Evolutionary conservation across 2,797 vertebrate genomes (phyloP), one percentile per base, ranked within the genome.

Genomic region (Helicolenus hilgendorfi): DNA sequence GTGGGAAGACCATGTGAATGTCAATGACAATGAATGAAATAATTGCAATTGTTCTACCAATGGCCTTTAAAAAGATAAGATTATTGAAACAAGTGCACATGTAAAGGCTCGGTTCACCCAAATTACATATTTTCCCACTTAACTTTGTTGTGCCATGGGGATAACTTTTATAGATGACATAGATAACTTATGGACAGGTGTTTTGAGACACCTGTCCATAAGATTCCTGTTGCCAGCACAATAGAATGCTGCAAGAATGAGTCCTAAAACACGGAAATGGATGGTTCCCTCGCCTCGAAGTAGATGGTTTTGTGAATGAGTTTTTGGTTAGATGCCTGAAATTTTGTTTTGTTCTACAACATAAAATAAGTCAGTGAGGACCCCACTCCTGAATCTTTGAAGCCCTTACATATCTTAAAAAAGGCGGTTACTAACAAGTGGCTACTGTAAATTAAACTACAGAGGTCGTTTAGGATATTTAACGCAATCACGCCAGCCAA

Each of bases 1-100:
- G 18, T 36, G 85, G 11, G n/a, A 49, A 60, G 15, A 84, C 9
- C 13, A 65, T 49, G 4, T 56, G 70, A 70, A 78, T 45, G 59
- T 3, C n/a, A 15, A 53, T 60, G 41, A 9, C 15, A 80, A 35
- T 56, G 7, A 14, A 69, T 89, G 45, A 71, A 79, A 68, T 3
- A 27, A 55, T 18, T 60, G 9, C 18, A 60, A n/a, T 77, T 36
- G 20, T 67, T 73, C 41, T 22, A 29, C 11, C 58, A 29, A 38
- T 29, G 5, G 22, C 26, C 22, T 64, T n/a, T 41, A 33, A 26
- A 22, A 13, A 9, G 7, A 38, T 45, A 22, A 49, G 14, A 38
- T 4, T 33, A 73, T 24, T 18, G 15, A n/a, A 68, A 45, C 2
- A 41, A 10, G 33, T 24, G 6, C 29, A 65, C 5, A 35, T 11